Base-by-base conservation (phyloP, 2,888 invertebrate species). In the Criorhina ranunculi region DNA sequence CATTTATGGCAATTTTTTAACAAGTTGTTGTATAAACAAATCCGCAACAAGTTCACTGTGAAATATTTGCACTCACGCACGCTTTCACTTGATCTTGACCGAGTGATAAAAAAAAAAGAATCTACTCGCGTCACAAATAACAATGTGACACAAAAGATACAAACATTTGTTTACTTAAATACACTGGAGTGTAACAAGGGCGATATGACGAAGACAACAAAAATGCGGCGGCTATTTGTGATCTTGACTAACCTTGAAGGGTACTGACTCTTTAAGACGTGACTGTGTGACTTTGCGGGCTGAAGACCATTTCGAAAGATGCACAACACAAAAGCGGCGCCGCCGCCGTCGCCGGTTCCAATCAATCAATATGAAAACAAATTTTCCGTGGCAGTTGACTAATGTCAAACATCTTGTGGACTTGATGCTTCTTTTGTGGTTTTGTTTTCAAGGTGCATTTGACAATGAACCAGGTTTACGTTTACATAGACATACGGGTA, bases 31-130 rank as follows among this genome's bases (percentile, higher is more conserved):
- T 17, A 51, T 53, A 53, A 76, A 76, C 37, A 76, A 69, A 76
- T 76, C 60, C 15, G 46, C 75, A 59, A 76, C 62, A 76, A 60
- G 60, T 80, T 53, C 40, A 55, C 12, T 49, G 51, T 29, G 49
- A 46, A 51, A 72, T 64, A 64, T 51, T 66, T 64, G 66, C 35
- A 64, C 64, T 37, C 44, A 73, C 53, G 66, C 60, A 60, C 59
- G 53, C 72, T 73, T 75, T 78, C 73, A 83, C 83, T 83, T 83
- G 83, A 75, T 83, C 83, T 83, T 83, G 83, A 83, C 79, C 79
- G 73, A 79, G 55, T 83, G 62, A 79, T 40, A 64, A 83, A 79
- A 49, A 46, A 31, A 51, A 11, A 19, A 66, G 64, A 33, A 19
- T 33, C 42, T 69, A 51, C 42, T 46, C 44, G 8, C 8, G 42